phyloP scores from a whole-genome alignment of 2,113 vertebrate genomes.

The Ramphastos sulfuratus region DNA sequence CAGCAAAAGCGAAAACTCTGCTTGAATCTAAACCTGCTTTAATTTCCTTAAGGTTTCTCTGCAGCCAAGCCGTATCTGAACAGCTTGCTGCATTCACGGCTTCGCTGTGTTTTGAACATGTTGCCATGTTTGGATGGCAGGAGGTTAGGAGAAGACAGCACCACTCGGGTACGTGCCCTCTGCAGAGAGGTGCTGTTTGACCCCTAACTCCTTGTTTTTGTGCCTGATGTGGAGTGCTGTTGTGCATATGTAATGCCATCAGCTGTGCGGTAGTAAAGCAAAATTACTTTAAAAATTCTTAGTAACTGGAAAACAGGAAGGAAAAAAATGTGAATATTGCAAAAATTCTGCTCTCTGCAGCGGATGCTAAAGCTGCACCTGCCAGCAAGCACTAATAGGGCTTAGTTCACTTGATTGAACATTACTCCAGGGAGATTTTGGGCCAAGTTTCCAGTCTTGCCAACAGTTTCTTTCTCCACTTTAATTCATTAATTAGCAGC shows the following conservation, averaged over 20 bases:
- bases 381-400: not conserved
- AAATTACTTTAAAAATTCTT: not conserved
- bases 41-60: not conserved
- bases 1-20: not conserved
- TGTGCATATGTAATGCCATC: not conserved
- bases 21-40: not conserved
- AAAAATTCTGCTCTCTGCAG: accelerated
- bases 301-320: not conserved
- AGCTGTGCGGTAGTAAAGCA: not conserved
- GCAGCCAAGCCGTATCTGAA: not conserved
- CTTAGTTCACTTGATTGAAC: slow-evolving; percentile 6
- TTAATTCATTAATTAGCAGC: slow-evolving; percentile 19
- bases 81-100: not conserved
- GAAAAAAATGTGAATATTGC: not conserved
- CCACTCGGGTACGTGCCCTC: not conserved
- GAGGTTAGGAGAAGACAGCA: slow-evolving; percentile 2
- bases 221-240: not conserved
- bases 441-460: slow-evolving; percentile 19
- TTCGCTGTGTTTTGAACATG: not conserved
- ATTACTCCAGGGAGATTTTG: not conserved
- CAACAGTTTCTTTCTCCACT: not conserved
- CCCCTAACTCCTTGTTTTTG: not conserved
- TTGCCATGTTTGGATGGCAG: not conserved
- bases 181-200: not conserved
- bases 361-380: not conserved